Evolutionary conservation across 2,797 vertebrate genomes (phyloP).

Genomic region (Helostoma temminkii): DNA sequence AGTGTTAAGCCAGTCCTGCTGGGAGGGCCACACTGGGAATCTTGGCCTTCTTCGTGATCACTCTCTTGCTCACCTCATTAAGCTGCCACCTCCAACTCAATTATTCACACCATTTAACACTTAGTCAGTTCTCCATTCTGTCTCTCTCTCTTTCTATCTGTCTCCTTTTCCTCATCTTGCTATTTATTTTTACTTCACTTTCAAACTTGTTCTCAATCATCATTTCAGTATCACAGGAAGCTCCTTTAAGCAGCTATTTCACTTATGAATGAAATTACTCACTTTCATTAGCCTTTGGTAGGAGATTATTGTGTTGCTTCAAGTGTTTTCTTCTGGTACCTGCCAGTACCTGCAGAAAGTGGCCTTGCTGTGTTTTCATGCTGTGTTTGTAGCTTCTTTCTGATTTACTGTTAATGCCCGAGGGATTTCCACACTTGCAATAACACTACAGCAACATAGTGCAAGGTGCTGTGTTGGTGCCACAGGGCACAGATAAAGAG

Average conservation of each 20-base stretch:
- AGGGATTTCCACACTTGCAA: conserved; percentile 12
- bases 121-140: conserved; percentile 88
- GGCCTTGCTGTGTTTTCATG: background rate
- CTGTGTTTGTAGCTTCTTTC: background rate
- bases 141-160: conserved; percentile 42
- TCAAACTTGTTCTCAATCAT: conserved; percentile 2
- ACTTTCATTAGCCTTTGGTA: background rate
- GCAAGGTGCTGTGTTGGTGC: too few species aligned
- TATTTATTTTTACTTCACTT: conserved; percentile 13
- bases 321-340: background rate
- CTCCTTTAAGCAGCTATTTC: conserved; percentile 12
- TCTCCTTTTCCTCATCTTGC: conserved; percentile 16
- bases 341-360: background rate
- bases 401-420: conserved; percentile 3
- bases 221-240: background rate
- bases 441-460: background rate
- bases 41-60: conserved; percentile 67
- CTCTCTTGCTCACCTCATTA: conserved; percentile 88
- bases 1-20: conserved; percentile 80
- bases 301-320: background rate
- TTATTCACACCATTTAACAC: conserved; percentile 93
- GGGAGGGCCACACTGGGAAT: conserved; percentile 72
- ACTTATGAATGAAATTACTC: background rate
- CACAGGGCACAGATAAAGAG: background rate
- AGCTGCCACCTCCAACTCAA: conserved; percentile 90